A percentile compares a stretch with the other conserved stretches of the same genome.
These are phyloP conservation scores for Saguinus midas DNA, from an alignment of 2,113 vertebrate species.

Conservation along the genomic window DNA sequence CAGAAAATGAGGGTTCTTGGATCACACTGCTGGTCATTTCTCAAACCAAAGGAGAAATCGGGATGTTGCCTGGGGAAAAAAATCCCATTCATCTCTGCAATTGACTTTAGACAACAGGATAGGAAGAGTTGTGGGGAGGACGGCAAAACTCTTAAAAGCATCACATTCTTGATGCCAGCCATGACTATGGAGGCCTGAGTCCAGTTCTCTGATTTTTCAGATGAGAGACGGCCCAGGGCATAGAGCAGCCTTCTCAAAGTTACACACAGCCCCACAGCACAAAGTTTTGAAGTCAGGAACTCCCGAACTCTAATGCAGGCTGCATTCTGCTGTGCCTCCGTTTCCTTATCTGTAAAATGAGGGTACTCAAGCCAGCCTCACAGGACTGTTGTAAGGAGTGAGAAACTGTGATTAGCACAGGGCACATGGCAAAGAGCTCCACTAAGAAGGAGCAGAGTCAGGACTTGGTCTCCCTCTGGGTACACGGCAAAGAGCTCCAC, in stretches of 20 bases:
- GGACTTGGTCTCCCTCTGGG: neutral
- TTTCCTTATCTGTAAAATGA: neutral
- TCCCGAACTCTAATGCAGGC: fast-evolving
- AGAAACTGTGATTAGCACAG: no score
- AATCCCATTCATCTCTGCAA: neutral
- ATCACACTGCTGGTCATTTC: neutral
- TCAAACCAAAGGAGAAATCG: neutral
- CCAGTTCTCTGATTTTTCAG: neutral
- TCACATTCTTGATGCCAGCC: fast-evolving
- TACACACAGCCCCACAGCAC: fast-evolving
- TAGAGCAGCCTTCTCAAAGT: no score
- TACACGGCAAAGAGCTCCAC: no score
- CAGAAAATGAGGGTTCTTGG: fast-evolving
- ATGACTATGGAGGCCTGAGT: fast-evolving
- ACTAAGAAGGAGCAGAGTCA: neutral
- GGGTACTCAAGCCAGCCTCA: neutral
- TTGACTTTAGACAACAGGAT: neutral
- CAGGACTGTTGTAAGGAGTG: fast-evolving
- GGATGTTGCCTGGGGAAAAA: neutral
- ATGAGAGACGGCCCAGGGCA: fast-evolving
- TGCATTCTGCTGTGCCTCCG: fast-evolving
- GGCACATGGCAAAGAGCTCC: fast-evolving
- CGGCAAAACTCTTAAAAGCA: neutral
- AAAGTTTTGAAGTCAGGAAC: neutral
- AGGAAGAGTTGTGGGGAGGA: neutral